Evolutionary conservation across 2,113 vertebrate species (phyloP).

Genomic region (Cranoglanis bouderius): DNA sequence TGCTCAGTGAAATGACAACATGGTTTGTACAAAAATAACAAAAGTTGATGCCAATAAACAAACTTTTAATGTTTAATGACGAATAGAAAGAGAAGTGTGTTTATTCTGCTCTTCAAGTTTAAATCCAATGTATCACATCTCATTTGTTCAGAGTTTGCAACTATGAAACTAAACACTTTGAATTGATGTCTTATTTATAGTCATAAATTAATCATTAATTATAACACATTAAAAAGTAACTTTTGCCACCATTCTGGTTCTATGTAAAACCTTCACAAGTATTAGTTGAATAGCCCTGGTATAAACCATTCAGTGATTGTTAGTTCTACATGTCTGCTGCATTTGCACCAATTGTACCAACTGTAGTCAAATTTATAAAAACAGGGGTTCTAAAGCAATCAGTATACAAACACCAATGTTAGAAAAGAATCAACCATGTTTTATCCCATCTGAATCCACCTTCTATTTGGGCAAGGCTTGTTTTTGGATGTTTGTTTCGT

Average conservation of each 20-base stretch:
- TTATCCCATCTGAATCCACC: neutral
- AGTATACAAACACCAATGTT: neutral
- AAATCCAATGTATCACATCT: neutral
- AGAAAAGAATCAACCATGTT: neutral
- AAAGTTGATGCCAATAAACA: neutral
- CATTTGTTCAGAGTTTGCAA: neutral
- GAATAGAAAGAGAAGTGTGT: neutral
- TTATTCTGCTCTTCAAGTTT: neutral
- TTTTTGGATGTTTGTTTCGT: conserved; percentile 34
- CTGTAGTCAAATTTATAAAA: neutral
- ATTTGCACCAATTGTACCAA: neutral
- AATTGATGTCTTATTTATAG: neutral
- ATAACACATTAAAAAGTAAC: neutral
- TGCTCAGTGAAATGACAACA: neutral
- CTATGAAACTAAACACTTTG: neutral
- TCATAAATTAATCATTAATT: neutral
- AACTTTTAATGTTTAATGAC: neutral
- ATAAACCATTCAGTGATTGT: neutral
- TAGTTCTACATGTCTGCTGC: neutral
- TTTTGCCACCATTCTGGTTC: neutral
- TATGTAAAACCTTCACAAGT: neutral
- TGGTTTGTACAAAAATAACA: neutral
- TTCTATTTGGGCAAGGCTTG: conserved; percentile 19
- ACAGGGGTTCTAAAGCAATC: neutral
- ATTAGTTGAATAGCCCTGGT: neutral